These are phyloP conservation scores for Tragelaphus scriptus DNA, from an alignment of 2,113 vertebrate species.

Conservation along the genomic window DNA sequence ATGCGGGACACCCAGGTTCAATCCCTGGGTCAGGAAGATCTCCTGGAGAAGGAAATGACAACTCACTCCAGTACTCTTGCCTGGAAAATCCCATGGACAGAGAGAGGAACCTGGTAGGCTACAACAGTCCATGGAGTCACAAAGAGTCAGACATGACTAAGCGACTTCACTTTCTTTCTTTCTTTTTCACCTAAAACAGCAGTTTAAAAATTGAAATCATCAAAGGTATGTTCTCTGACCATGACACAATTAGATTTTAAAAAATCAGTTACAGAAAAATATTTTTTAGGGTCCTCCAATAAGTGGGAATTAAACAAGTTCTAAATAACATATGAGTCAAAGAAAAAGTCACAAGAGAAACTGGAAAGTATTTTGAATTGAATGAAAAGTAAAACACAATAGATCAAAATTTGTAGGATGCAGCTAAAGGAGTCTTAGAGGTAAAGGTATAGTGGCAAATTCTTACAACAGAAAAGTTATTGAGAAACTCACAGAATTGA, in stretches of 20 bases:
- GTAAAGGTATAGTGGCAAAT: background rate
- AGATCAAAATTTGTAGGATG: background rate
- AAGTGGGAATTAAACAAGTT: background rate
- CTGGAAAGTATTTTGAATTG: background rate
- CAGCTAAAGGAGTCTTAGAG: background rate
- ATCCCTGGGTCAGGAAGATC: background rate
- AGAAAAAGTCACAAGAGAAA: background rate
- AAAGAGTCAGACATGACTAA: fast-evolving
- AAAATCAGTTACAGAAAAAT: background rate
- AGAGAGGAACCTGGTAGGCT: background rate
- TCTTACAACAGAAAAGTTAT: background rate
- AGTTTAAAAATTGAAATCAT: background rate
- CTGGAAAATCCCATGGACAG: background rate
- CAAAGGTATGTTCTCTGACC: background rate
- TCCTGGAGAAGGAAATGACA: background rate
- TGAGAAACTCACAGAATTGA: background rate
- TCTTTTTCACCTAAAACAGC: background rate
- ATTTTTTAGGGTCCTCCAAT: background rate
- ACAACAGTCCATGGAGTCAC: background rate
- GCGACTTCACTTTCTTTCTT: background rate
- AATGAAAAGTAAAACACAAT: background rate
- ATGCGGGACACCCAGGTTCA: background rate
- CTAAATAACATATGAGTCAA: background rate
- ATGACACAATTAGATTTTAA: background rate
- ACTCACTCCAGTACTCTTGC: background rate